Evolutionary conservation across 2,888 invertebrate species (phyloP), one percentile per base, ranked within the genome.

Genomic region (Blastobasis adustella): DNA sequence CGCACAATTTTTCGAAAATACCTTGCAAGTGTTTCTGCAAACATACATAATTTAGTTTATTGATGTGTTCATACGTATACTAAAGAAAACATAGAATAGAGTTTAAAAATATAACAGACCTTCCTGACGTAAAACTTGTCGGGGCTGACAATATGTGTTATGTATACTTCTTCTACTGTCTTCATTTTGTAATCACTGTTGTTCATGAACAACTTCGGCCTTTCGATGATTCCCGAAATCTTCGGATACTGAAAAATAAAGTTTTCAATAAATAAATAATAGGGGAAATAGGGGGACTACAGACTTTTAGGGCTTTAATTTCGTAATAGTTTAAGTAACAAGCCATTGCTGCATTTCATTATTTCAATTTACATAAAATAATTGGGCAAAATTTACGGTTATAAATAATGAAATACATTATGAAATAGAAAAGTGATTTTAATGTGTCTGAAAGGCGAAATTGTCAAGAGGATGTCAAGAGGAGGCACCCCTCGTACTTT

Each of bases 111-210:
- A 49, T 41, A 50, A 23, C 8, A 40, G 10, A 93, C 93, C 81
- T 91, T 90, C 60, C 92, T 90, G 0, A 93, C 90, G 69, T 89
- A 94, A 69, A 96, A 92, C 54, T 90, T 83, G 61, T 90, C 85
- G 0, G 94, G 94, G 67, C 90, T 91, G 37, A 90, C 81, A 1
- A 93, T 79, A 57, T 91, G 86, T 0, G 90, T 89, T 45, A 94
- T 77, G 52, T 82, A 73, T 0, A 93, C 91, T 9, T 88, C 73
- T 47, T 90, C 84, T 0, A 68, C 60, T 5, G 84, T 66, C 10
- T 87, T 79, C 54, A 65, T 69, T 53, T 69, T 82, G 63, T 71
- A 80, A 51, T 79, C 79, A 55, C 67, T 71, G 51, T 69, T 71
- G 56, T 61, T 73, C 47, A 70, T 67, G 58, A 76, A 81, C n/a